These are phyloP conservation scores for Drosophila multiciliata DNA, from an alignment of 2,888 invertebrate species.

Conservation along the genomic window DNA sequence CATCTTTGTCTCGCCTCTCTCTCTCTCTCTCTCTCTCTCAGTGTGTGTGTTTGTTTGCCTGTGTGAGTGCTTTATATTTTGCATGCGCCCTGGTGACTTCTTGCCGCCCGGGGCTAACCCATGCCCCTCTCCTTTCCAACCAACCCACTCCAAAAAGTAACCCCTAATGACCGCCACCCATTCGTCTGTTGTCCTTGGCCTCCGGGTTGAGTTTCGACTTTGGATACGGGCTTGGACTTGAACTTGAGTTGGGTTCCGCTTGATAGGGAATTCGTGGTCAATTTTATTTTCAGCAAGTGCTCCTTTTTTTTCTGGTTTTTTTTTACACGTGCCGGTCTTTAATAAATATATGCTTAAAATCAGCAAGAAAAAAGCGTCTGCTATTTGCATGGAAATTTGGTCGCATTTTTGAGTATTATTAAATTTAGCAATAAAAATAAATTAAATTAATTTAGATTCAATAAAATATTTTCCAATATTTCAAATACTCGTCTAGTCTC, in stretches of 20 bases:
- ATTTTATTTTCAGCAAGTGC: constrained; percentile 36
- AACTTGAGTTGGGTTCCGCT: constrained; percentile 45
- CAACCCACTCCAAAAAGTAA: background rate
- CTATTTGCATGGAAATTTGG: background rate
- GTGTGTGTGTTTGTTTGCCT: constrained; percentile 20
- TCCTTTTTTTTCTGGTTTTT: constrained; percentile 1
- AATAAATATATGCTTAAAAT: background rate
- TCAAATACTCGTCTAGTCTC: too few species aligned
- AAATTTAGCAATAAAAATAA: background rate
- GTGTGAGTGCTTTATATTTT: constrained; percentile 47
- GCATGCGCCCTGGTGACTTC: constrained; percentile 56
- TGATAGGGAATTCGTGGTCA: constrained; percentile 41
- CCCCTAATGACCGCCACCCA: background rate
- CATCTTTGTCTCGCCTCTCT: background rate
- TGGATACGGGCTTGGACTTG: constrained; percentile 17
- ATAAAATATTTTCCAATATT: too few species aligned
- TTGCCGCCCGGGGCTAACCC: constrained; percentile 29
- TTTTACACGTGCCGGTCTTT: constrained; percentile 18
- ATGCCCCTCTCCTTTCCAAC: background rate
- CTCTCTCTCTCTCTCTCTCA: background rate
- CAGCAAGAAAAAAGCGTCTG: background rate
- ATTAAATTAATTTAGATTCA: background rate
- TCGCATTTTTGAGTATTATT: background rate
- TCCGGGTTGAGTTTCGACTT: constrained; percentile 17
- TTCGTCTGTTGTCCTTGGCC: constrained; percentile 20